phyloP scores from a whole-genome alignment of 1,140 invertebrate species.

The Drosophila nigromelanica region DNA sequence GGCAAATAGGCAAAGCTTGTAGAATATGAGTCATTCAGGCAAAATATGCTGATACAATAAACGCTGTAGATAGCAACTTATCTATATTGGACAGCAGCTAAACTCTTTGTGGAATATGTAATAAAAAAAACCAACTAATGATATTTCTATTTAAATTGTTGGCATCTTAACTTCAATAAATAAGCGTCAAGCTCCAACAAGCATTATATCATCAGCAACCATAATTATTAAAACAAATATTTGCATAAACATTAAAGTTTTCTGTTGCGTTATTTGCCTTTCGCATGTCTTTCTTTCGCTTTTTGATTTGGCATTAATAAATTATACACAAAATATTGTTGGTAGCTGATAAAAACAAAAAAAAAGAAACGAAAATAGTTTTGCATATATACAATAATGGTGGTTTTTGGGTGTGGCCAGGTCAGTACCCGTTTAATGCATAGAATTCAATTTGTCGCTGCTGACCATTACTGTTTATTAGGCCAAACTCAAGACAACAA shows the following conservation, averaged over 20 bases:
- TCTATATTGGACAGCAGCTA: not conserved
- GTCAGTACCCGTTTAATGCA: conserved; percentile 36
- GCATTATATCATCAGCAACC: conserved; percentile 20
- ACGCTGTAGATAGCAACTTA: not conserved
- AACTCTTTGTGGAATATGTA: not conserved
- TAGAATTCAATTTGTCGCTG: conserved; percentile 48
- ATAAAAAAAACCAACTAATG: not conserved
- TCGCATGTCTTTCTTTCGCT: conserved; percentile 1
- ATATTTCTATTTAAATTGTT: conserved; percentile 30
- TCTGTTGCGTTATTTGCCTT: conserved; percentile 26
- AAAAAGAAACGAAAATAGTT: conserved; percentile 19
- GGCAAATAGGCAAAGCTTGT: conserved; percentile 4
- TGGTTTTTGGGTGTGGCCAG: conserved; percentile 36
- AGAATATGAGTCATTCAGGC: conserved; percentile 3
- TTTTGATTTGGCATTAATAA: conserved; percentile 26
- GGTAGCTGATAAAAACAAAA: not conserved
- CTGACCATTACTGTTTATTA: conserved; percentile 35
- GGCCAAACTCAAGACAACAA: conserved; percentile 39
- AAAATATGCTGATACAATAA: conserved; percentile 1
- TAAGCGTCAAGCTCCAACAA: conserved; percentile 12
- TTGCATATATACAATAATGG: conserved; percentile 25
- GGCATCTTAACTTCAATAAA: conserved; percentile 14
- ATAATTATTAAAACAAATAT: conserved; percentile 36
- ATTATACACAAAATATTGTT: conserved; percentile 15
- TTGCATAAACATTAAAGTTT: conserved; percentile 33